Percentiles rank a stretch among this genome's conserved stretches.
Conservation (phyloP, 2,113 vertebrate genomes). For the Syrmaticus mikado region DNA sequence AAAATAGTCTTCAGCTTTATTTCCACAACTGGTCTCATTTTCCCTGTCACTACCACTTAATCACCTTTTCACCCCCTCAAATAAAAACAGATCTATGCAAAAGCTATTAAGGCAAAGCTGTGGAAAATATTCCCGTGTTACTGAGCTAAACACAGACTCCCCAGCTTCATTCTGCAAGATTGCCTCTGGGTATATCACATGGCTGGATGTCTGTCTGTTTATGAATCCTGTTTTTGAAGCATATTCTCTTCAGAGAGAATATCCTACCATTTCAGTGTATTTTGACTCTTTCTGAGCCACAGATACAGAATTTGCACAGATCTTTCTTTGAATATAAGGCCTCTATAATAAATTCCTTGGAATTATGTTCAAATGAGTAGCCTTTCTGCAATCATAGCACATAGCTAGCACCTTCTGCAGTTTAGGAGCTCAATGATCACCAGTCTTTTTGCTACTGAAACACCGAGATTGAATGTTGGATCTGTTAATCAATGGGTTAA, state of each 20-base stretch:
- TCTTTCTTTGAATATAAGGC: background rate
- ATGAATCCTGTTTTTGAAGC: background rate
- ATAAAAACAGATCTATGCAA: background rate
- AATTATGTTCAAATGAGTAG: background rate
- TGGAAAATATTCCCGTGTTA: constrained; percentile 16
- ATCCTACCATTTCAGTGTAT: constrained; percentile 8
- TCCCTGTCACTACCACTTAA: background rate
- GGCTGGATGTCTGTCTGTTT: background rate
- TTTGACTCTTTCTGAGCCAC: background rate
- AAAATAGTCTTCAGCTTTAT: background rate
- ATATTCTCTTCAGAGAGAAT: background rate
- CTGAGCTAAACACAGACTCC: constrained; percentile 20
- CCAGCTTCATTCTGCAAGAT: background rate
- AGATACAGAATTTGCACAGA: background rate
- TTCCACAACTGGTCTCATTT: background rate
- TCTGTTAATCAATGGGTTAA: background rate
- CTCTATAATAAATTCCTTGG: background rate
- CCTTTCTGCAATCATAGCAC: background rate
- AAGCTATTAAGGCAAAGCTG: background rate
- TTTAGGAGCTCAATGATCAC: background rate
- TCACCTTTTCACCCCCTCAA: background rate
- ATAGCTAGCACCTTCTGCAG: background rate
- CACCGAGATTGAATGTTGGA: background rate
- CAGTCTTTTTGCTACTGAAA: background rate
- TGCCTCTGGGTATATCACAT: constrained; percentile 5